A percentile compares a stretch with the other conserved stretches of the same genome.
These are phyloP conservation scores for Agelaius phoeniceus DNA, from an alignment of 2,113 vertebrate genomes.

Conservation along the genomic window DNA sequence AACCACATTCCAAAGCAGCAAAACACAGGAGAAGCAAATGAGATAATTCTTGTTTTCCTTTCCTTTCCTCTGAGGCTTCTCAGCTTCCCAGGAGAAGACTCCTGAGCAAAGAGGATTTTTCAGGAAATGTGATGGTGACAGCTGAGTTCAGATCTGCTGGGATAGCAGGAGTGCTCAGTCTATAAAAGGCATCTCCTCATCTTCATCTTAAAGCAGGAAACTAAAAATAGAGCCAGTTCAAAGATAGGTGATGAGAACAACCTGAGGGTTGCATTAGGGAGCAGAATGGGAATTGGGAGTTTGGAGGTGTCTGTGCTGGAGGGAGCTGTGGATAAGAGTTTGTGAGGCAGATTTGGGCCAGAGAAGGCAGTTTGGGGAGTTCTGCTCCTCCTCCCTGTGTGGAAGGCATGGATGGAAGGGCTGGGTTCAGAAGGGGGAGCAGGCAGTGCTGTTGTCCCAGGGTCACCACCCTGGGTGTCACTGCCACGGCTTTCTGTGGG, in stretches of 20 bases:
- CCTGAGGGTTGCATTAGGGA: not conserved
- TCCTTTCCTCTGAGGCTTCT: too few relatives aligned
- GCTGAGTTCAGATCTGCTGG: too few relatives aligned
- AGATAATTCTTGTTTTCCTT: too few relatives aligned
- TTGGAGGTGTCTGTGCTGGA: not conserved
- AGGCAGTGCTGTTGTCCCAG: not conserved
- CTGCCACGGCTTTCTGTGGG: not conserved
- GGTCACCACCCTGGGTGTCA: not conserved
- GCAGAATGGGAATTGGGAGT: not conserved
- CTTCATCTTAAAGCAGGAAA: not conserved
- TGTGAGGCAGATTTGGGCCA: not conserved
- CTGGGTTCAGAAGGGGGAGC: not conserved
- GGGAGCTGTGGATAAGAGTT: not conserved
- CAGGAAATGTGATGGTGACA: too few relatives aligned
- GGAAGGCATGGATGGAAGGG: not conserved
- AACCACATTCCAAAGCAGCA: too few relatives aligned
- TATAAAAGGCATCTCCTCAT: not conserved
- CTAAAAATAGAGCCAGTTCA: constrained; percentile 1
- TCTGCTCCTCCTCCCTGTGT: not conserved
- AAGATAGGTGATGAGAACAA: constrained; percentile 12
- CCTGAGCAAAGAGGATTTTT: too few relatives aligned
- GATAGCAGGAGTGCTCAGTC: too few relatives aligned
- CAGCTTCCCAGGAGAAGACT: too few relatives aligned
- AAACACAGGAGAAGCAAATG: too few relatives aligned
- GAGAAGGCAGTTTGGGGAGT: not conserved